A percentile compares a stretch with the other conserved stretches of the same genome.
Evolutionary conservation across 2,888 invertebrate genomes (phyloP).

Genomic region (Troides helena): DNA sequence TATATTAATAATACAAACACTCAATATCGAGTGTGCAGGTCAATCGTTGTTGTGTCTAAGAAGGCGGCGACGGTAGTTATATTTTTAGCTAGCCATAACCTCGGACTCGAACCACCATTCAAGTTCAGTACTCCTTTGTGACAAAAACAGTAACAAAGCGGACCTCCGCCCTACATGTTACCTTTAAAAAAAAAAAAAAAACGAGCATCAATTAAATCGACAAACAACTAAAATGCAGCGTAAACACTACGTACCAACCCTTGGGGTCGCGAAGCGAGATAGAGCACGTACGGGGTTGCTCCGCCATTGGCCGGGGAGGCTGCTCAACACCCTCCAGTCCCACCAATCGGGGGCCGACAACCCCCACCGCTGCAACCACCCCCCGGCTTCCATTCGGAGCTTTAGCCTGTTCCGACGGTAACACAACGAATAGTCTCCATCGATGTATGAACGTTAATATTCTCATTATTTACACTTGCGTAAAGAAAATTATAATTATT

Average conservation of each 20-base stretch:
- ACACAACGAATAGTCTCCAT: too few species aligned
- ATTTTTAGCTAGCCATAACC: background rate
- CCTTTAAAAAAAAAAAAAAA: slow-evolving; percentile 37
- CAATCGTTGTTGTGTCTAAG: background rate
- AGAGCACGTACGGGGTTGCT: slow-evolving; percentile 60
- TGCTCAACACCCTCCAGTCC: slow-evolving; percentile 47
- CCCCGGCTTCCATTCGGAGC: background rate
- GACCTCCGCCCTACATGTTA: background rate
- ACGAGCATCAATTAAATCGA: slow-evolving; percentile 46
- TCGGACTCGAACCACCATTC: background rate
- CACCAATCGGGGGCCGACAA: slow-evolving; percentile 45
- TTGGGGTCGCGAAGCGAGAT: slow-evolving; percentile 63
- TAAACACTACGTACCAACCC: slow-evolving; percentile 70
- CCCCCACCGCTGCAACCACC: slow-evolving; percentile 26
- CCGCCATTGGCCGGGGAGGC: slow-evolving; percentile 51
- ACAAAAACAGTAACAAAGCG: slow-evolving; percentile 4
- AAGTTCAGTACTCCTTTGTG: slow-evolving; percentile 17
- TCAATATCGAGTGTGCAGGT: background rate
- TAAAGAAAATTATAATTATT: too few species aligned
- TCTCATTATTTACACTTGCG: too few species aligned
- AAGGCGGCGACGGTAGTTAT: background rate
- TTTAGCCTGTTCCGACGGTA: background rate
- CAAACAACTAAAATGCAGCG: slow-evolving; percentile 75
- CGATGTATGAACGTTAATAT: too few species aligned
- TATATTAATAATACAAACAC: too few species aligned